Evolutionary conservation across 2,113 vertebrate species (phyloP).

Genomic region (Toxotes chatareus): DNA sequence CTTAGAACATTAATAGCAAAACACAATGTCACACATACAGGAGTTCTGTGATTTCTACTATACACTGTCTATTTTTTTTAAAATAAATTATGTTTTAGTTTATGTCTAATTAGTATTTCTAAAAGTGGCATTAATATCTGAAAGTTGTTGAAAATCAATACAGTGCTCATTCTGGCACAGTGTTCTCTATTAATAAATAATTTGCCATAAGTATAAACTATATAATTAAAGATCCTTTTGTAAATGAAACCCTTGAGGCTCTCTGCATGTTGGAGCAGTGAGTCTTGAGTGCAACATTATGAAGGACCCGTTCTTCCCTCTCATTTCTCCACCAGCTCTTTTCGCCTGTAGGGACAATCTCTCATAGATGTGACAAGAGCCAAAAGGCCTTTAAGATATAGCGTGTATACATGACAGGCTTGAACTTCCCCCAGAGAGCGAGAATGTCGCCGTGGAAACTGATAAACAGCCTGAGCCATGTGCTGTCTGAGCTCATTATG

Average conservation of each 20-base stretch:
- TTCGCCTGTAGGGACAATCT: constrained; percentile 35
- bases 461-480: not conserved
- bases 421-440: not conserved
- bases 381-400: constrained; percentile 35
- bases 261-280: constrained; percentile 42
- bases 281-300: constrained; percentile 12
- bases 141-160: not conserved
- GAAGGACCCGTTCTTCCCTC: constrained; percentile 14
- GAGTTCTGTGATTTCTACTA: not conserved
- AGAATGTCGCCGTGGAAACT: constrained; percentile 25
- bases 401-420: constrained; percentile 17
- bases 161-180: not conserved
- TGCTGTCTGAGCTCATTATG: not conserved
- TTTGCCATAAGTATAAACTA: not conserved
- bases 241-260: not conserved
- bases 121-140: not conserved
- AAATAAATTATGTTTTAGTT: not conserved
- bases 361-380: constrained; percentile 45
- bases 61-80: not conserved
- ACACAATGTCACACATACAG: not conserved
- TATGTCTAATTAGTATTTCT: not conserved
- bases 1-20: not conserved
- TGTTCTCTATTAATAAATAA: not conserved
- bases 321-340: constrained; percentile 24
- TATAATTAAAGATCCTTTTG: constrained; percentile 15